phyloP scores from a whole-genome alignment of 1,140 invertebrate species.

The Periplaneta americana region DNA sequence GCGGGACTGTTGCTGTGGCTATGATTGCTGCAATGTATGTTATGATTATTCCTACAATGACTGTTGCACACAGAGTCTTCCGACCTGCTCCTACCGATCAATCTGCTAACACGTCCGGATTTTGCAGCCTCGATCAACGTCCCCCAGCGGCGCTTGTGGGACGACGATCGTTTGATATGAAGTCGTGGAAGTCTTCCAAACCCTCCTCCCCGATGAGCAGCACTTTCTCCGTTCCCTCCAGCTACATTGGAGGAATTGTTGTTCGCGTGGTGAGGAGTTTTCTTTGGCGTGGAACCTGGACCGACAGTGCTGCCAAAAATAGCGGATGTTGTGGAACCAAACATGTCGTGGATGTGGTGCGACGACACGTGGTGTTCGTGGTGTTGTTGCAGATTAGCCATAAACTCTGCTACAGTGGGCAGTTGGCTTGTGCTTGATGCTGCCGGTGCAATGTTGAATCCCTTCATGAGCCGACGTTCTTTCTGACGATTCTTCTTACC shows the following conservation, averaged over 20 bases:
- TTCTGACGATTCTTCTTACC: conserved; percentile 92
- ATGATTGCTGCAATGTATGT: conserved; percentile 27
- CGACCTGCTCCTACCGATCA: conserved; percentile 67
- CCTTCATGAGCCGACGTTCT: conserved; percentile 88
- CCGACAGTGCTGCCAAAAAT: conserved; percentile 38
- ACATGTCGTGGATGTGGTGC: conserved; percentile 45
- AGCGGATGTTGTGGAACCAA: conserved; percentile 40
- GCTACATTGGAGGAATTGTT: not conserved
- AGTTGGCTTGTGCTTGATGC: conserved; percentile 51
- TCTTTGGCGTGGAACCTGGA: conserved; percentile 34
- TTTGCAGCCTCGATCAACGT: conserved; percentile 82
- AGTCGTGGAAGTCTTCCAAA: not conserved
- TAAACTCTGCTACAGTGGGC: conserved; percentile 69
- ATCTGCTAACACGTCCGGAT: conserved; percentile 62
- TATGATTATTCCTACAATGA: conserved; percentile 36
- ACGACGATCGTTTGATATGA: conserved; percentile 38
- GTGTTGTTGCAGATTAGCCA: conserved; percentile 53
- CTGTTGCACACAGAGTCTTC: conserved; percentile 80
- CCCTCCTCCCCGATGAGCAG: not conserved
- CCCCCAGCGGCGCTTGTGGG: conserved; percentile 68
- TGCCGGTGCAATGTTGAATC: conserved; percentile 79
- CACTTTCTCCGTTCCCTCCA: not conserved
- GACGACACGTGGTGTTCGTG: conserved; percentile 29
- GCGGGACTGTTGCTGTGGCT: conserved; percentile 38
- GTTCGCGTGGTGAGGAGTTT: conserved; percentile 20